Evolutionary conservation across 2,888 invertebrate genomes (phyloP).

Genomic region (Cynaeus angustus): DNA sequence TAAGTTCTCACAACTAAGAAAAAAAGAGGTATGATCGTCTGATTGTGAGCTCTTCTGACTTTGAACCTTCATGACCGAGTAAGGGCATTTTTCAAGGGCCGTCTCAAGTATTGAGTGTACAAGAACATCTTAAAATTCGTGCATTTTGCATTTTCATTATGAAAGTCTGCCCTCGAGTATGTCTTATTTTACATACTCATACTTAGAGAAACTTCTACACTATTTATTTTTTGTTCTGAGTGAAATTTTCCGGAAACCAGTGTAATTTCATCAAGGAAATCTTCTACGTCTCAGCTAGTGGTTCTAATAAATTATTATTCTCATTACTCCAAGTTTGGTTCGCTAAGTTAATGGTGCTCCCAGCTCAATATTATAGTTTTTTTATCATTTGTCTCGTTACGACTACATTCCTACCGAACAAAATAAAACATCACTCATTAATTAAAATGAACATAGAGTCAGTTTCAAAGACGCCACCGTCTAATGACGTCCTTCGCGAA

Average conservation of each 20-base stretch:
- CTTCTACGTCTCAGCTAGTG: not conserved
- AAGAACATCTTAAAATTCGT: slow-evolving; percentile 41
- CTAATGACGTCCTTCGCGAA: slow-evolving; percentile 45
- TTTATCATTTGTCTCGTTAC: slow-evolving; percentile 44
- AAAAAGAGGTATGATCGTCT: too few relatives aligned
- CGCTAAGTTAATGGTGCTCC: slow-evolving; percentile 3
- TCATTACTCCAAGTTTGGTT: slow-evolving; percentile 33
- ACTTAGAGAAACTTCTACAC: not conserved
- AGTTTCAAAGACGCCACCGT: slow-evolving; percentile 23
- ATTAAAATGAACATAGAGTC: slow-evolving; percentile 43
- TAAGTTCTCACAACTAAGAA: too few relatives aligned
- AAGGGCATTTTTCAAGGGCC: slow-evolving; percentile 39
- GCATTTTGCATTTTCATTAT: slow-evolving; percentile 25
- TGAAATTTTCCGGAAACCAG: too few relatives aligned
- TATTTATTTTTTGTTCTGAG: too few relatives aligned
- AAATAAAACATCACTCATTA: slow-evolving; percentile 47
- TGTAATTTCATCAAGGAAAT: not conserved
- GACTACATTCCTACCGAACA: slow-evolving; percentile 34
- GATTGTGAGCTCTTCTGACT: not conserved
- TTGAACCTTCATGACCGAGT: slow-evolving; percentile 30
- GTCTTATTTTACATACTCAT: slow-evolving; percentile 10
- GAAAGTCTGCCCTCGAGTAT: not conserved
- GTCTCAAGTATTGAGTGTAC: slow-evolving; percentile 54
- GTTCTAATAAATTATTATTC: slow-evolving; percentile 31
- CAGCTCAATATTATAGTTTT: slow-evolving; percentile 16